These are phyloP conservation scores for Ooceraea biroi DNA, from an alignment of 1,140 invertebrate species.

Conservation along the genomic window DNA sequence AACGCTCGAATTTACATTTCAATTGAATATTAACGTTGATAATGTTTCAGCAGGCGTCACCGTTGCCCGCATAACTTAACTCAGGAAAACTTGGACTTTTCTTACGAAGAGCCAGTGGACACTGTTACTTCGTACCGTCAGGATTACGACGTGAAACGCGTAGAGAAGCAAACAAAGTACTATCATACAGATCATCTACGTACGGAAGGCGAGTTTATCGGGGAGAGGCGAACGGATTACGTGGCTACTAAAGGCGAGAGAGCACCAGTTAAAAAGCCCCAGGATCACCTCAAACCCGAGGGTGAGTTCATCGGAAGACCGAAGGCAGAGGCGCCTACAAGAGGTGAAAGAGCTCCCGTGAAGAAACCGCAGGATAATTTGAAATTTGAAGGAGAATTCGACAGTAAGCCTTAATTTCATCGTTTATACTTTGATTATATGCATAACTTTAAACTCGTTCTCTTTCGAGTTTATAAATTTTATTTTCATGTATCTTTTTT, in stretches of 20 bases:
- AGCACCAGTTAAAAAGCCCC: slow-evolving; percentile 82
- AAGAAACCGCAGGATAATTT: slow-evolving; percentile 87
- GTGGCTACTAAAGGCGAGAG: slow-evolving; percentile 83
- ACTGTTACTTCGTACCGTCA: slow-evolving; percentile 88
- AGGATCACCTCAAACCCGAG: slow-evolving; percentile 85
- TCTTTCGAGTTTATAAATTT: background rate
- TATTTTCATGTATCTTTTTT: background rate
- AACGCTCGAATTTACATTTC: background rate
- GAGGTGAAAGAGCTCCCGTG: slow-evolving; percentile 72
- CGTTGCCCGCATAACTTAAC: slow-evolving; percentile 88
- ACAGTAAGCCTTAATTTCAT: slow-evolving; percentile 75
- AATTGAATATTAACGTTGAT: background rate
- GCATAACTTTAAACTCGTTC: background rate
- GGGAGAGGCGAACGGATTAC: slow-evolving; percentile 84
- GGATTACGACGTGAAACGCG: slow-evolving; percentile 89
- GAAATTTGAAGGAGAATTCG: slow-evolving; percentile 88
- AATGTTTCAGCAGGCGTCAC: slow-evolving; percentile 87
- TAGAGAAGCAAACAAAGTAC: slow-evolving; percentile 83
- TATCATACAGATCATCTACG: slow-evolving; percentile 87
- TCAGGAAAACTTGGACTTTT: slow-evolving; percentile 87
- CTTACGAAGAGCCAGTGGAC: slow-evolving; percentile 86
- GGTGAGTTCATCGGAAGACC: slow-evolving; percentile 87
- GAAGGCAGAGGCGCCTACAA: slow-evolving; percentile 71
- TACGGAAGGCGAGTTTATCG: slow-evolving; percentile 87
- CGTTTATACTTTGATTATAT: background rate